Evolutionary conservation across 2,113 vertebrate genomes (phyloP), one percentile per base, ranked within the genome.

Genomic region (Muscicapa adusta): DNA sequence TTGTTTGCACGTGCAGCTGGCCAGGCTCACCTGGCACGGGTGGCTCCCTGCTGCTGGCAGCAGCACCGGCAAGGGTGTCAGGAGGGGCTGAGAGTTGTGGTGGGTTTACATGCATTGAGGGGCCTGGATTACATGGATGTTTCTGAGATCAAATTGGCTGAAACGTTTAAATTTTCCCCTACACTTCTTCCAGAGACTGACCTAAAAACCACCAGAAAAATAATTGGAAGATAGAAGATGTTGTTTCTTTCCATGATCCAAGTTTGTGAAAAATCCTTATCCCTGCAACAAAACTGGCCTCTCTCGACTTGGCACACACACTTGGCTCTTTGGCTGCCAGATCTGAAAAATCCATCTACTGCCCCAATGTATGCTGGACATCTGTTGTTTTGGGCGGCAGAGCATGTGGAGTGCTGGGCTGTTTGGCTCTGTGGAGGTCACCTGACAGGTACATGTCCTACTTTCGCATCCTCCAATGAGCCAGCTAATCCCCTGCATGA

Each of bases 251-350:
- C 38, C 12, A 16, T 6, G 9, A 22, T 75, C 36, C 43, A 48
- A 57, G 48, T 53, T 33, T 73, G 58, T 56, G 54, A 28, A 51
- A 18, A 73, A 43, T 33, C 17, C 40, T 82, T 43, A 36, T 51
- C 12, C 43, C 36, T 1, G 1, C 9, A 36, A 25, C 0, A 1
- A 5, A 29, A 8, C 10, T 4, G 5, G 56, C 22, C 22, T 63
- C 36, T 62, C 62, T 53, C 1, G 0, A 67, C 36, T 80, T 73
- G 56, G 80, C 36, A 45, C 20, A 6, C 1, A 5, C 1, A 1
- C 38, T 25, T n/a, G 31, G 33, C 31, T 43, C 23, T 48, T 1
- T 1, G 2, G 26, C 67, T 86, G 80, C 62, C 62, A 51, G 54
- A 34, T 48, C 29, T 42, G 42, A 66, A 79, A 65, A 80, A 50